Conservation (phyloP, 2,888 invertebrate genomes). For the Priocnemis perturbator region DNA sequence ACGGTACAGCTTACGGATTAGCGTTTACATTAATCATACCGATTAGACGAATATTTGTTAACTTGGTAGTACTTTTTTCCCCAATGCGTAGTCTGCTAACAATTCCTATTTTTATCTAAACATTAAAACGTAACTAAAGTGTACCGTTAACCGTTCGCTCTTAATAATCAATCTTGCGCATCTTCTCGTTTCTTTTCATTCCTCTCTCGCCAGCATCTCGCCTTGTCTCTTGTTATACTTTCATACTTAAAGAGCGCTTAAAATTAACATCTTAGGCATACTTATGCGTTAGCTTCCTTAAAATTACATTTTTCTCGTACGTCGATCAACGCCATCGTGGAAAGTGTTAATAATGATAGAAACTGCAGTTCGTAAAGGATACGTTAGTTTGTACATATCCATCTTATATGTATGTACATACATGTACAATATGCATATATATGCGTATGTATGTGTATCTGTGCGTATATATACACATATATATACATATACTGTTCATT, state of each 20-base stretch:
- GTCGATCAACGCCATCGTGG: constrained; percentile 32
- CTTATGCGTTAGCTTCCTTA: constrained; percentile 30
- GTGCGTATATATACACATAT: constrained; percentile 6
- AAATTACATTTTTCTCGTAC: constrained; percentile 28
- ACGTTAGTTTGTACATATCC: constrained; percentile 20
- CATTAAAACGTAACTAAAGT: constrained; percentile 52
- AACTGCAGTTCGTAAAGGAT: constrained; percentile 9
- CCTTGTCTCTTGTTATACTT: constrained; percentile 19
- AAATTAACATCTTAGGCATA: constrained; percentile 49
- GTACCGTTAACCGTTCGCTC: constrained; percentile 32
- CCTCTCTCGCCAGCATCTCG: neutral
- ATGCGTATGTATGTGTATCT: neutral
- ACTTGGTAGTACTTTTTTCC: constrained; percentile 39
- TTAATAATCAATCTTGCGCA: no score
- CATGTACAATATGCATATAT: constrained; percentile 7
- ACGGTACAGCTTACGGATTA: constrained; percentile 46
- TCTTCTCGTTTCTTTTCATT: neutral
- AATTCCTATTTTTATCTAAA: constrained; percentile 58
- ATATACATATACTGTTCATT: neutral
- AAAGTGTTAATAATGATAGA: constrained; percentile 41
- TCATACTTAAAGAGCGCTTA: constrained; percentile 39
- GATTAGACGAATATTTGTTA: constrained; percentile 53
- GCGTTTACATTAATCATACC: constrained; percentile 60
- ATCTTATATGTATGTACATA: constrained; percentile 14
- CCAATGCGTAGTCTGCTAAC: constrained; percentile 54